phyloP scores from a whole-genome alignment of 92 coral and sea anemone species.

The Bergia puertoricense region DNA sequence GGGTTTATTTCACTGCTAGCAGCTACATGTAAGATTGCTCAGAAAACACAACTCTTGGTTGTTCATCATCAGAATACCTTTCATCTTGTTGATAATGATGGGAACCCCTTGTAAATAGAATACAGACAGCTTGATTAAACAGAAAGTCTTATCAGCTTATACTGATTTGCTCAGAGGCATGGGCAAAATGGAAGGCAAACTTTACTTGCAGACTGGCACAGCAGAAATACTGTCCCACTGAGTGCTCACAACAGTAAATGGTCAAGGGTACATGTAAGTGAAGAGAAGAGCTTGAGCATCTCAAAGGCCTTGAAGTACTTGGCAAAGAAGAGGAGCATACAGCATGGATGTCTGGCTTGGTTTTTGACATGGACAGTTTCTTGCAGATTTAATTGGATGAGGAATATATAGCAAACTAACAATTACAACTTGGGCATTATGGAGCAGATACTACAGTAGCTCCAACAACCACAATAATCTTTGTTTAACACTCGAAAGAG shows the following conservation, averaged over 20 bases:
- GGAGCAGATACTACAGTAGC: slow-evolving; percentile 11
- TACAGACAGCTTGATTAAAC: slow-evolving; percentile 1
- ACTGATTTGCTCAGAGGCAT: not conserved
- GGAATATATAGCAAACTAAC: not conserved
- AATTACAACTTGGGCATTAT: not conserved
- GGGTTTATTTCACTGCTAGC: slow-evolving; percentile 5
- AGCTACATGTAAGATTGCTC: slow-evolving; percentile 8
- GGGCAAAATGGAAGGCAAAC: slow-evolving; percentile 9
- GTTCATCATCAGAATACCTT: slow-evolving; percentile 7
- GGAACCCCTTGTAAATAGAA: not conserved
- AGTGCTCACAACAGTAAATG: slow-evolving; percentile 8
- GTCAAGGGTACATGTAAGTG: not conserved
- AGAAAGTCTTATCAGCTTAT: not conserved
- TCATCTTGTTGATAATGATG: not conserved
- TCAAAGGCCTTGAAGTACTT: slow-evolving; percentile 10
- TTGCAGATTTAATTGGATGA: not conserved
- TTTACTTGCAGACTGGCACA: not conserved
- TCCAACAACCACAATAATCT: slow-evolving; percentile 7
- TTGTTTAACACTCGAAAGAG: not conserved
- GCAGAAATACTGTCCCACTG: not conserved
- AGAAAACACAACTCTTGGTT: slow-evolving; percentile 1
- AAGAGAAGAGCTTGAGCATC: slow-evolving; percentile 4
- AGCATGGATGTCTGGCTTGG: not conserved
- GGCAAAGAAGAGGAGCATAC: slow-evolving; percentile 8
- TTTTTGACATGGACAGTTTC: not conserved